A percentile compares a stretch with the other conserved stretches of the same genome.
phyloP scores from a whole-genome alignment of 1,140 invertebrate genomes.

The Brachionus rotundiformis region DNA sequence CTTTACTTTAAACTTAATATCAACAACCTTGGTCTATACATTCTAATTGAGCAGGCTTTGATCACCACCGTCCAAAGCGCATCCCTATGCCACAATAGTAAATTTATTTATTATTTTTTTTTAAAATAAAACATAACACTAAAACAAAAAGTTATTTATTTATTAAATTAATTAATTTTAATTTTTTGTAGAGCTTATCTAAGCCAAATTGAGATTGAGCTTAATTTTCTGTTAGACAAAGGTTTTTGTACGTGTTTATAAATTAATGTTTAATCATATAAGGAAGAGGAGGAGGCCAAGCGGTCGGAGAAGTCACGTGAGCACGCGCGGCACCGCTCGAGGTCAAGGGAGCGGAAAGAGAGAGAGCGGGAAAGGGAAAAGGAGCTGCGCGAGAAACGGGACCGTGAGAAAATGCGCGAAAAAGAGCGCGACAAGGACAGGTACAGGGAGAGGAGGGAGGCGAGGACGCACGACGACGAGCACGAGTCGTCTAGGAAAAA shows the following conservation, averaged over 20 bases:
- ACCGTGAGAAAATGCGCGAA: slow-evolving; percentile 2
- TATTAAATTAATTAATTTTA: no score
- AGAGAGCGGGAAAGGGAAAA: background rate
- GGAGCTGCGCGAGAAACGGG: background rate
- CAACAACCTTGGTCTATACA: slow-evolving; percentile 27
- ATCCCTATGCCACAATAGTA: background rate
- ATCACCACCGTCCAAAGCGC: background rate
- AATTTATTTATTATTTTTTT: no score
- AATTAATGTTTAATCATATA: background rate
- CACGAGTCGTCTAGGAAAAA: slow-evolving; percentile 13
- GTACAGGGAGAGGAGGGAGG: background rate
- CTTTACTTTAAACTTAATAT: background rate
- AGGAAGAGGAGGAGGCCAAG: slow-evolving; percentile 23
- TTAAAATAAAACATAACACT: no score
- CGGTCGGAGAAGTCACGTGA: background rate
- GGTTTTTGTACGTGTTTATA: background rate
- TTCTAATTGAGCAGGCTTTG: background rate
- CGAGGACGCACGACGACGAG: background rate
- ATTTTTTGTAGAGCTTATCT: background rate
- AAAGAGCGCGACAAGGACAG: background rate
- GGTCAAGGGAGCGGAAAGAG: background rate
- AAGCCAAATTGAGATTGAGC: no score
- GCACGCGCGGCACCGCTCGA: background rate
- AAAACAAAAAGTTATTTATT: no score
- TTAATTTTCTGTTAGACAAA: slow-evolving; percentile 4